A percentile compares a stretch with the other conserved stretches of the same genome.
These are phyloP conservation scores for Yponomeuta plumbellus DNA, from an alignment of 2,888 invertebrate species.

Conservation along the genomic window DNA sequence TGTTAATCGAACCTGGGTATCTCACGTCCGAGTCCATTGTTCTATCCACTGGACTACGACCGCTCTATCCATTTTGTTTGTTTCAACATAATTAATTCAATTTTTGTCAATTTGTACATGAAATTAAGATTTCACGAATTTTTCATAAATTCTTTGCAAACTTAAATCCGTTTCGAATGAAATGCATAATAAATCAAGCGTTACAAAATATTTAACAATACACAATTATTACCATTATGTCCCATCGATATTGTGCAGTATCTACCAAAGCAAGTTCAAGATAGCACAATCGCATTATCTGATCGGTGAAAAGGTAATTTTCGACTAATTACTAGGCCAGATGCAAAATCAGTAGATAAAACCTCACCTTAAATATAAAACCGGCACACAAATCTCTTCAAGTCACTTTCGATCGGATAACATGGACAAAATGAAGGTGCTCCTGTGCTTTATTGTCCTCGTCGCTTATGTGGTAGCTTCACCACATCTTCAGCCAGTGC, in stretches of 20 bases:
- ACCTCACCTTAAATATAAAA: not conserved
- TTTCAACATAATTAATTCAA: too few relatives aligned
- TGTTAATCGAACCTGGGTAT: too few relatives aligned
- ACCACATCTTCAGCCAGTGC: not conserved
- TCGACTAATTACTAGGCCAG: not conserved
- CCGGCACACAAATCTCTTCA: not conserved
- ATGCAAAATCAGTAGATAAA: constrained; percentile 1
- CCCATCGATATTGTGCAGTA: not conserved
- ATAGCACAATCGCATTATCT: not conserved
- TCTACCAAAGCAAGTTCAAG: not conserved
- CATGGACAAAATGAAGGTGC: constrained; percentile 2
- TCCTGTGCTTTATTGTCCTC: not conserved
- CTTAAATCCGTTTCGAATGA: too few relatives aligned
- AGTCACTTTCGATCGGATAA: not conserved
- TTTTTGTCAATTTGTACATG: too few relatives aligned
- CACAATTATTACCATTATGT: too few relatives aligned
- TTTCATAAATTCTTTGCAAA: too few relatives aligned
- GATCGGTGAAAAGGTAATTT: not conserved
- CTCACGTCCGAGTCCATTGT: too few relatives aligned
- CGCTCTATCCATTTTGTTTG: too few relatives aligned
- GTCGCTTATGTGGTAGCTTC: not conserved
- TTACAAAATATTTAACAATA: not conserved
- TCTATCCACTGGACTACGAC: too few relatives aligned
- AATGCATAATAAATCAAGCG: too few relatives aligned
- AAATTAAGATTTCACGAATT: too few relatives aligned